phyloP scores from a whole-genome alignment of 2,113 vertebrate species.

The Anser cygnoides region DNA sequence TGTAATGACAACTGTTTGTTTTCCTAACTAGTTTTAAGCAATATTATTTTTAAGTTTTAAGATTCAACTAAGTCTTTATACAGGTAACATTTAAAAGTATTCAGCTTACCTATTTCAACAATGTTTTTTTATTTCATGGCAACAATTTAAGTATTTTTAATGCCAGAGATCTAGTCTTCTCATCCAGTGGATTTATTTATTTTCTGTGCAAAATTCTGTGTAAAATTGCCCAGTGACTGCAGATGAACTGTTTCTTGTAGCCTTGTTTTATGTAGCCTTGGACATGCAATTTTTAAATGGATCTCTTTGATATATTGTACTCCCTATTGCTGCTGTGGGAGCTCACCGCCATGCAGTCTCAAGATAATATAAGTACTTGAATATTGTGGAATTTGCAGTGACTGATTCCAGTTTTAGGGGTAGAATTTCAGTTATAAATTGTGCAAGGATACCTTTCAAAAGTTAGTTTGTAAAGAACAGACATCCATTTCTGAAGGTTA shows the following conservation, averaged over 20 bases:
- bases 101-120: background rate
- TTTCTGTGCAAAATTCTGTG: background rate
- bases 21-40: background rate
- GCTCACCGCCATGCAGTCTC: background rate
- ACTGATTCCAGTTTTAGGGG: background rate
- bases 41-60: background rate
- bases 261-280: background rate
- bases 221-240: background rate
- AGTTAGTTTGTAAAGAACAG: background rate
- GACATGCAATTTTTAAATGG: background rate
- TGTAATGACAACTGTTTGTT: background rate
- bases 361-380: background rate
- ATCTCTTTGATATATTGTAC: background rate
- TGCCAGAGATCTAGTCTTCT: background rate
- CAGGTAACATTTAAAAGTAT: background rate
- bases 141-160: background rate
- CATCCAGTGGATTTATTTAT: background rate
- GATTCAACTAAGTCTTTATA: background rate
- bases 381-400: background rate
- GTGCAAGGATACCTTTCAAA: background rate
- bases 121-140: background rate
- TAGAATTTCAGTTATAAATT: background rate
- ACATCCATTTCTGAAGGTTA: background rate
- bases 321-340: background rate
- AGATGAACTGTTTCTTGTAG: background rate